Percentiles rank a stretch among this genome's conserved stretches.
Conservation (phyloP, 2,797 vertebrate genomes). For the Ataeniobius toweri region DNA sequence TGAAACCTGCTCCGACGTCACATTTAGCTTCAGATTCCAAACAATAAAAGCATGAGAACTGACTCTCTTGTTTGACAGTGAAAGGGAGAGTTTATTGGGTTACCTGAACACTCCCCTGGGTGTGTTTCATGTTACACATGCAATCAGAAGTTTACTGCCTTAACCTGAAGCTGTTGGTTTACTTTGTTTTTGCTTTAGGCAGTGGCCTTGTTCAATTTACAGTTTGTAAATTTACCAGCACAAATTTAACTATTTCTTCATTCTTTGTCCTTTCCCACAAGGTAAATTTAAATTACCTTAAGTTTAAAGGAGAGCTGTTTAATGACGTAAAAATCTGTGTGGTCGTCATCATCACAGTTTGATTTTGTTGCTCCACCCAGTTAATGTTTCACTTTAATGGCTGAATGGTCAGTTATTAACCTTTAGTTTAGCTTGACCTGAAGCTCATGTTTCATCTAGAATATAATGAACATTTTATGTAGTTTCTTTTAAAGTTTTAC, state of each 20-base stretch:
- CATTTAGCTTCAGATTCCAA: neutral
- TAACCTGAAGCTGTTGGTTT: slow-evolving; percentile 22
- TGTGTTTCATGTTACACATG: slow-evolving; percentile 24
- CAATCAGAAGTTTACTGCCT: neutral
- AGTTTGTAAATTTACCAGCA: neutral
- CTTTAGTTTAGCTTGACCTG: neutral
- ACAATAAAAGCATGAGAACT: slow-evolving; percentile 3
- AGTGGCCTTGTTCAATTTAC: neutral
- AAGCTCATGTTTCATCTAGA: neutral
- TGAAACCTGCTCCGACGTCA: neutral
- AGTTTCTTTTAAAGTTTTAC: too few species aligned
- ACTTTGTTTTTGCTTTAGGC: neutral
- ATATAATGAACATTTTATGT: neutral
- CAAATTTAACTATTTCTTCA: neutral
- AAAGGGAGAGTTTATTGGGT: slow-evolving; percentile 13
- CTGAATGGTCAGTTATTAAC: neutral
- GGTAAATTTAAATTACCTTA: too few species aligned
- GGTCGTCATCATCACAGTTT: neutral
- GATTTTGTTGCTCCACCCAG: neutral
- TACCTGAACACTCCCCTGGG: slow-evolving; percentile 43
- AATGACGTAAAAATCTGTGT: neutral
- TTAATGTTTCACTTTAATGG: neutral
- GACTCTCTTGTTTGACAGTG: slow-evolving; percentile 1
- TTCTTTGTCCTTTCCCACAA: neutral
- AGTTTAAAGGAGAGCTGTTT: neutral